A percentile compares a stretch with the other conserved stretches of the same genome.
Conservation (phyloP, 1,140 invertebrate species). For the Paraescarpia echinospica region DNA sequence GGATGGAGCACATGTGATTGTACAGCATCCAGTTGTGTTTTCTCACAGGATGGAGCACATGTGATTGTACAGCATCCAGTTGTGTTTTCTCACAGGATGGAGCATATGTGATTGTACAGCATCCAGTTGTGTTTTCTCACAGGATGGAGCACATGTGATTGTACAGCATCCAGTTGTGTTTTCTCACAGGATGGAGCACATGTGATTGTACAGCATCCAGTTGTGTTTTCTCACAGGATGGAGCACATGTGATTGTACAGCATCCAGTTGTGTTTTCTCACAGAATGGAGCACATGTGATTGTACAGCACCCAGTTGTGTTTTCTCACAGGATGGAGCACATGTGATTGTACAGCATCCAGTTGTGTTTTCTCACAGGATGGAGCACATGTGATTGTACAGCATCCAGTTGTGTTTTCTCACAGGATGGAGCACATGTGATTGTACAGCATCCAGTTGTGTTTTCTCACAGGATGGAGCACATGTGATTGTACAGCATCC, state of each 20-base stretch:
- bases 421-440: background rate
- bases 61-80: background rate
- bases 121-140: background rate
- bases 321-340: background rate
- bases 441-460: background rate
- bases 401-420: background rate
- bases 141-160: background rate
- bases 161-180: background rate
- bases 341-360: background rate
- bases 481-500: background rate
- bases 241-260: background rate
- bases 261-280: background rate
- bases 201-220: background rate
- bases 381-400: background rate
- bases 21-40: background rate
- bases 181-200: background rate
- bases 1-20: background rate
- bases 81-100: background rate
- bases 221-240: background rate
- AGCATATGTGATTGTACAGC: background rate
- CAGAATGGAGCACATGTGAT: background rate
- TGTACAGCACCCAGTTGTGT: background rate
- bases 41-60: background rate
- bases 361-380: background rate
- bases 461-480: background rate